phyloP scores from a whole-genome alignment of 2,797 vertebrate species.

The Notamacropus eugenii region DNA sequence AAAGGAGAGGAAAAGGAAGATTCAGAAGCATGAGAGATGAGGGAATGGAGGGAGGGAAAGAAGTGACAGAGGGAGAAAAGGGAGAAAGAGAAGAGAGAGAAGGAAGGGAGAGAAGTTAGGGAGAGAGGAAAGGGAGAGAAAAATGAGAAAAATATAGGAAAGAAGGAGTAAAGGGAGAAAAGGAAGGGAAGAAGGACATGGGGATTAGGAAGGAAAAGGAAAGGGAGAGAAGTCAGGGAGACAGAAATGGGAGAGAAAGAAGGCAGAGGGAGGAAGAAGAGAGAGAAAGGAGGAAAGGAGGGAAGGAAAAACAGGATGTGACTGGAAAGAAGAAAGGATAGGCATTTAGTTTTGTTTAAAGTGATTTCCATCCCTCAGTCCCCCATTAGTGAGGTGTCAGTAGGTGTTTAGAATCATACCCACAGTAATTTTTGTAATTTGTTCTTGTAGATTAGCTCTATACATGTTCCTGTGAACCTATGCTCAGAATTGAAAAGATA shows the following conservation, averaged over 20 bases:
- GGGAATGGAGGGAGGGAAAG: background rate
- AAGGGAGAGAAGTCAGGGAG: background rate
- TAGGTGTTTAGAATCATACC: background rate
- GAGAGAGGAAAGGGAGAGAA: background rate
- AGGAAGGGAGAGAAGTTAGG: background rate
- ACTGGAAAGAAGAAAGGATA: background rate
- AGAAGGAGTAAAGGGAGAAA: background rate
- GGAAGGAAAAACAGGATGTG: background rate
- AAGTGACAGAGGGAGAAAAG: background rate
- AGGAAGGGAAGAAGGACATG: no score
- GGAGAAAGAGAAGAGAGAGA: background rate
- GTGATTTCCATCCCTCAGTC: background rate
- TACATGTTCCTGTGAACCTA: background rate
- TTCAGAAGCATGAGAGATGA: background rate
- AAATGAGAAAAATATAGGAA: background rate
- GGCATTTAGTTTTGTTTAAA: background rate
- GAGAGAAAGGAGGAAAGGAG: background rate
- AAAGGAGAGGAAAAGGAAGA: background rate
- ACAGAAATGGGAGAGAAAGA: no score
- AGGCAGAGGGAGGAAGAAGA: no score
- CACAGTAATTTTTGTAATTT: background rate
- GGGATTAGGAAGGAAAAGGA: no score
- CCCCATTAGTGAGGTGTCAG: background rate
- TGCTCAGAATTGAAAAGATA: background rate
- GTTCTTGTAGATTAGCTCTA: background rate